Base-by-base conservation (phyloP, 2,888 invertebrate species). In the Eulithis testata region DNA sequence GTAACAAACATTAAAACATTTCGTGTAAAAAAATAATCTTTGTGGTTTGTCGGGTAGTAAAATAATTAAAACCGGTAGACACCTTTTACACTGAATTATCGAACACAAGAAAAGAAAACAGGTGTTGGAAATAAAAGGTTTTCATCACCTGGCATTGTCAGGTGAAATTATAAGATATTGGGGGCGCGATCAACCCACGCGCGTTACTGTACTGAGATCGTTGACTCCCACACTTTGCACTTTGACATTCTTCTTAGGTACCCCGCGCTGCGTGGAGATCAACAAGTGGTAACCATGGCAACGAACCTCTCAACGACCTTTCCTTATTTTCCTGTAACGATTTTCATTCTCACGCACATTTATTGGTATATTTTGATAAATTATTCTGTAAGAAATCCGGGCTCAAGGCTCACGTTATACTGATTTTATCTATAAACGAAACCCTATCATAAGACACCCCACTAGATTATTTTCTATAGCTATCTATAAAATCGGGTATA, bases 201-300 rank as follows among this genome's bases (percentile, higher is more conserved):
- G 67, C 75, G 56, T 59, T 49, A n/a, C 21, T 21, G 1, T 31
- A 31, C 49, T 11, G 40, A 40, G 65, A 43, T 54, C 61, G 51
- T 63, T 72, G 67, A 70, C 78, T 66, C 77, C 75, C 71, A 75
- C 78, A 49, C 68, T 68, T 68, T 78, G 78, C 79, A 81, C 86
- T 86, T 78, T 87, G 88, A 84, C 87, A 87, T 89, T 89, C 43
- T 54, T 43, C 61, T 50, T 47, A 21, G 21, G 21, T 21, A 63
- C 58, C 51, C 60, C 68, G 59, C 68, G 44, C 64, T 61, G 63
- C 61, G 53, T 47, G 65, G 69, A 73, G 77, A 85, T 86, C 87
- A 88, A 88, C 90, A 87, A 83, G 82, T 84, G 76, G 87, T 90
- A 77, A 70, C 81, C 80, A 88, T 88, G 81, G 79, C 75, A 79